A percentile compares a stretch with the other conserved stretches of the same genome.
These are phyloP conservation scores for Lophochroa leadbeateri DNA, from an alignment of 2,113 vertebrate species.

Conservation along the genomic window DNA sequence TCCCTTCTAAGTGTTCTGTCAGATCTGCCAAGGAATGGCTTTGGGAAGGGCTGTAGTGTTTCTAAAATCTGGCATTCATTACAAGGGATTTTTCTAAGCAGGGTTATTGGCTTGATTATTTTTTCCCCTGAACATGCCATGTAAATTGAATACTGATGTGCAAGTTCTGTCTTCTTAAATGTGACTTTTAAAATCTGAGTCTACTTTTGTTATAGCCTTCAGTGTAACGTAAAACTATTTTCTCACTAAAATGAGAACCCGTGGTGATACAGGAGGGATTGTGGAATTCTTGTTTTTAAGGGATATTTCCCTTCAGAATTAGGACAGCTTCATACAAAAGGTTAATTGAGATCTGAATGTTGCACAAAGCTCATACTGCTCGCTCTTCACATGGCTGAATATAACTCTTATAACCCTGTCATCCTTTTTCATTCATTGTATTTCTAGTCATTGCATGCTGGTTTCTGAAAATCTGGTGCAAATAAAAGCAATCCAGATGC, in stretches of 20 bases:
- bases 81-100: slow-evolving; percentile 29
- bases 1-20: slow-evolving; percentile 51
- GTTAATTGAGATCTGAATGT: background rate
- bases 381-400: background rate
- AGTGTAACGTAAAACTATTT: background rate
- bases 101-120: slow-evolving; percentile 50
- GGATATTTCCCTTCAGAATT: background rate
- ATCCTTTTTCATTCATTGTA: background rate
- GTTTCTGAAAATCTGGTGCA: slow-evolving; percentile 14
- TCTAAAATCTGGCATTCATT: slow-evolving; percentile 68
- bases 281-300: background rate
- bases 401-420: background rate
- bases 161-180: slow-evolving; percentile 28
- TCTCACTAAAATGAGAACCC: slow-evolving; percentile 1
- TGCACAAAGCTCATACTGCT: background rate
- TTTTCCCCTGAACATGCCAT: slow-evolving; percentile 61
- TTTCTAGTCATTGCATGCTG: background rate
- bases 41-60: slow-evolving; percentile 40
- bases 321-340: background rate
- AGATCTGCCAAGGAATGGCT: slow-evolving; percentile 53
- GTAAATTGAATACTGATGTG: slow-evolving; percentile 64
- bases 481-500: slow-evolving; percentile 2
- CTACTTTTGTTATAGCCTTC: background rate
- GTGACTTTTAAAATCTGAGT: background rate
- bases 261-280: background rate